Base-by-base conservation (phyloP, 2,888 invertebrate genomes). In the Nephrocerus scutellatus region DNA sequence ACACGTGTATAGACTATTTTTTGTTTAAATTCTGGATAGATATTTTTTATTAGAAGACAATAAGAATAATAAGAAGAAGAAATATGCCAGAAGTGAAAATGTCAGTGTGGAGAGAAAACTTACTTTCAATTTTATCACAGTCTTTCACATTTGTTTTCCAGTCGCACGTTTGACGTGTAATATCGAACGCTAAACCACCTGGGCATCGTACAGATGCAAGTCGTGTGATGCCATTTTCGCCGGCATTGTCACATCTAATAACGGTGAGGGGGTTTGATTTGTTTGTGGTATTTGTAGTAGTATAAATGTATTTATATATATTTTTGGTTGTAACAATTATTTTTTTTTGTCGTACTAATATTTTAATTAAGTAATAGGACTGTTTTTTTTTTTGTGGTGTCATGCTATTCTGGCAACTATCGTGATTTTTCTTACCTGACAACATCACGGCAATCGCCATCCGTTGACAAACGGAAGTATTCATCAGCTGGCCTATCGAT, bases 141-240 rank as follows among this genome's bases (percentile, higher is more conserved):
- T 90, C 91, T 80, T 88, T 88, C 74, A 92, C 92, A 77, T 90
- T 79, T 68, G 88, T 81, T 80, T 85, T 91, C 92, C 92, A 92
- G 75, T 91, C 90, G 76, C 92, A 92, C 62, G 90, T 91, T 74
- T 92, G 91, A 62, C 88, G 81, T 70, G 84, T 82, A 71, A 92
- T 84, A 79, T 92, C 91, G 75, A 92, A 92, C 64, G 86, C 88
- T 68, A 92, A 78, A 70, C 90, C 85, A 64, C 78, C 81, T 59
- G 91, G 90, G 72, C 92, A 92, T 66, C 83, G 78, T 65, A 92
- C 87, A 50, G 84, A 79, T 60, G 91, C 89, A 70, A 92, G 77
- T 70, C 92, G 79, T 64, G 83, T 86, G 58, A 80, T 80, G 62
- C 86, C 85, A 71, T 82, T 84, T 74, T 89, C 86, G 65, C 79